Percentiles rank a stretch among this genome's conserved stretches.
Evolutionary conservation across 2,888 invertebrate species (phyloP).

Genomic region (Tridacna crocea): DNA sequence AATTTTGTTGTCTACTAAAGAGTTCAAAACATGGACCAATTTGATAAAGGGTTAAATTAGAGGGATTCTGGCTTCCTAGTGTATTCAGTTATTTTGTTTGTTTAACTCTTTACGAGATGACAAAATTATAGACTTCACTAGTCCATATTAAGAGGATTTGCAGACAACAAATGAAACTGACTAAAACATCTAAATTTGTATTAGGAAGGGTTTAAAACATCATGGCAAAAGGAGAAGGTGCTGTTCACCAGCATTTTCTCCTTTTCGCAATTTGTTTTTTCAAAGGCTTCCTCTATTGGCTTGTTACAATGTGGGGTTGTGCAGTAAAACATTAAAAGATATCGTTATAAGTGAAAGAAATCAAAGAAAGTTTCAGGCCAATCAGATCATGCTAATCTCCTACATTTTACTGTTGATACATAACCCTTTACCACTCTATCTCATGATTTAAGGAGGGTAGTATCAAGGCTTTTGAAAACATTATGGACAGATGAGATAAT

Average conservation of each 20-base stretch:
- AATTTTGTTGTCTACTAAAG: neutral
- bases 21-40: neutral
- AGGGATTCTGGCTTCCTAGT: slow-evolving; percentile 7
- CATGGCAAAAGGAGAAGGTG: too few relatives aligned
- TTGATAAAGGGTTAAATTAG: neutral
- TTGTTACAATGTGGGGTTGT: too few relatives aligned
- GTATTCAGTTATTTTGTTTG: slow-evolving; percentile 21
- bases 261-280: too few relatives aligned
- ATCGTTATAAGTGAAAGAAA: slow-evolving; percentile 2
- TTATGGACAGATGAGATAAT: too few relatives aligned
- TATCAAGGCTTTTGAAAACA: too few relatives aligned
- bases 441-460: too few relatives aligned
- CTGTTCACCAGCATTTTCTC: too few relatives aligned
- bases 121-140: neutral
- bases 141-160: too few relatives aligned
- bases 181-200: too few relatives aligned
- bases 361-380: slow-evolving; percentile 10
- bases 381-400: slow-evolving; percentile 11
- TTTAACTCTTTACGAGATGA: neutral
- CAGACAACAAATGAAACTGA: too few relatives aligned
- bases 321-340: neutral
- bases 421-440: neutral
- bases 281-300: too few relatives aligned
- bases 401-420: slow-evolving; percentile 39
- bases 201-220: too few relatives aligned